A percentile compares a stretch with the other conserved stretches of the same genome.
These are phyloP conservation scores for Aspidoscelis tigris DNA, from an alignment of 2,113 vertebrate genomes.

Conservation along the genomic window DNA sequence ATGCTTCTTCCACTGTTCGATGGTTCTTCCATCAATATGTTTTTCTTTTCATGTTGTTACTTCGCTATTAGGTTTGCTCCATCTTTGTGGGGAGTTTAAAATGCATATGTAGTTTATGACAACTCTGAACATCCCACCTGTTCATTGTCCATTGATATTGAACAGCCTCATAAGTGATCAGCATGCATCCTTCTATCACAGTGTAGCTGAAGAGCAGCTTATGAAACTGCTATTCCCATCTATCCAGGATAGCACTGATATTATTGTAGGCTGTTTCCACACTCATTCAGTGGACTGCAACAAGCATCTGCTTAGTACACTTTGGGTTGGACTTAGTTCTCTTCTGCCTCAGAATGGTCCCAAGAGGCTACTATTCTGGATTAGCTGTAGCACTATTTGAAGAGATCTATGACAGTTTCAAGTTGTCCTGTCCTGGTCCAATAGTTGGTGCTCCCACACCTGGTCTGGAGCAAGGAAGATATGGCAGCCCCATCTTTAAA, in stretches of 20 bases:
- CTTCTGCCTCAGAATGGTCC: too few relatives aligned
- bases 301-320: too few relatives aligned
- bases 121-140: conserved; percentile 40
- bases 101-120: background rate
- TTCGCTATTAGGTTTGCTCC: background rate
- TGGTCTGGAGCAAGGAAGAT: too few relatives aligned
- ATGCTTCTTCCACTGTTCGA: background rate
- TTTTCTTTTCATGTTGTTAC: background rate
- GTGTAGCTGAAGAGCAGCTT: conserved; percentile 58
- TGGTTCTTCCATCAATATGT: background rate
- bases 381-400: too few relatives aligned
- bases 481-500: too few relatives aligned
- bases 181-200: conserved; percentile 39
- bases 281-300: too few relatives aligned
- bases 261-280: conserved; percentile 26
- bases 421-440: too few relatives aligned
- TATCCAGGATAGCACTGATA: conserved; percentile 57
- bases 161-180: conserved; percentile 64
- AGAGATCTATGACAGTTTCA: too few relatives aligned
- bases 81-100: conserved; percentile 14
- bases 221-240: conserved; percentile 59
- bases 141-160: conserved; percentile 46
- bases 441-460: too few relatives aligned
- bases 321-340: too few relatives aligned
- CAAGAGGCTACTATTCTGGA: too few relatives aligned